Percentiles rank a stretch among this genome's conserved stretches.
Evolutionary conservation across 2,797 vertebrate species (phyloP).

Genomic region (Amniataba percoides): DNA sequence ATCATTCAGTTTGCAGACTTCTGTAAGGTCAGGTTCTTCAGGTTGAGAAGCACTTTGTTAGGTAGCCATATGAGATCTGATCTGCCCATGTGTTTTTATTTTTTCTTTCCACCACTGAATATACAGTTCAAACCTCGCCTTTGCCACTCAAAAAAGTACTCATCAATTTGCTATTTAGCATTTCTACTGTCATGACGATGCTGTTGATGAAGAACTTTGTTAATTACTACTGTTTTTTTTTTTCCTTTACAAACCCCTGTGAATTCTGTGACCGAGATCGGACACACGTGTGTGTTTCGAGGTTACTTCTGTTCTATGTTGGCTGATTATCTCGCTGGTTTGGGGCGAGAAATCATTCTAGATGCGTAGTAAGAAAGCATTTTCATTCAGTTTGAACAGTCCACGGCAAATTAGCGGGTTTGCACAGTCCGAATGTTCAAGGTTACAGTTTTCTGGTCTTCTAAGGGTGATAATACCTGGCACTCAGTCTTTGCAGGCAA

Average conservation of each 20-base stretch:
- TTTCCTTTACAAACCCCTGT: constrained; percentile 84
- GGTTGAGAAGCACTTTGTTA: constrained; percentile 65
- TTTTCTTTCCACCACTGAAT: constrained; percentile 88
- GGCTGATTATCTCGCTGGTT: constrained; percentile 75
- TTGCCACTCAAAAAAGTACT: constrained; percentile 85
- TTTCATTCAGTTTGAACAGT: constrained; percentile 89
- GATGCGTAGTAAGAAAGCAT: constrained; percentile 85
- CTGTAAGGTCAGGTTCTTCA: constrained; percentile 24
- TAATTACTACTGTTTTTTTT: constrained; percentile 67
- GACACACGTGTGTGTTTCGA: constrained; percentile 79
- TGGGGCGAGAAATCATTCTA: constrained; percentile 78
- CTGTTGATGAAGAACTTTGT: constrained; percentile 70
- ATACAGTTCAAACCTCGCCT: constrained; percentile 87
- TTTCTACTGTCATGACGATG: constrained; percentile 73
- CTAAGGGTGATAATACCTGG: constrained; percentile 82
- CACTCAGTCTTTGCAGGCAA: constrained; percentile 91
- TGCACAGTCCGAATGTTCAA: constrained; percentile 83
- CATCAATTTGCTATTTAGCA: constrained; percentile 60
- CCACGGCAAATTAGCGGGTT: constrained; percentile 83
- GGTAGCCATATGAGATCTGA: constrained; percentile 71
- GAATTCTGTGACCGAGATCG: constrained; percentile 80
- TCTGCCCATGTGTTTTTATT: constrained; percentile 58
- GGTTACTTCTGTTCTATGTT: constrained; percentile 86
- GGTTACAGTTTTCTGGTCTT: constrained; percentile 91
- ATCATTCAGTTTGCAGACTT: constrained; percentile 6